A percentile compares a stretch with the other conserved stretches of the same genome.
These are phyloP conservation scores for Tupaia chinensis DNA, from an alignment of 2,113 vertebrate genomes.

Conservation along the genomic window DNA sequence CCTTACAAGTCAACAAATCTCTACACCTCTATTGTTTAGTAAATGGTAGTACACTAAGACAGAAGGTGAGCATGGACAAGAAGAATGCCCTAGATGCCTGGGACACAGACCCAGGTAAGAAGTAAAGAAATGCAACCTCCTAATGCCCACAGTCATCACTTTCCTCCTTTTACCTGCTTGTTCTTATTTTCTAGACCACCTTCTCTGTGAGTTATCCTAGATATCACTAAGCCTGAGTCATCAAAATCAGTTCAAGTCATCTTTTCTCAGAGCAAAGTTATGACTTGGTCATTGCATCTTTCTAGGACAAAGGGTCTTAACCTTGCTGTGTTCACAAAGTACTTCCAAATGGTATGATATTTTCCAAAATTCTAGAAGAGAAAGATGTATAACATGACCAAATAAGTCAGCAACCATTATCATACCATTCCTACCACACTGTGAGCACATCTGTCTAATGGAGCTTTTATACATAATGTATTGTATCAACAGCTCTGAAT, in stretches of 20 bases:
- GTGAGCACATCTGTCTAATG: accelerated
- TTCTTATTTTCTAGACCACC: not conserved
- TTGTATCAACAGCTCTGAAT: not conserved
- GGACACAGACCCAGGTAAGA: not conserved
- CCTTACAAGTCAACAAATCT: too few relatives aligned
- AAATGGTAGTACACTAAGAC: too few relatives aligned
- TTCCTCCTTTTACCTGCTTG: too few relatives aligned
- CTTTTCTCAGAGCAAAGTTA: not conserved
- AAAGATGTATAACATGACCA: not conserved
- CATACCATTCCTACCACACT: too few relatives aligned
- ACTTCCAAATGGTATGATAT: not conserved
- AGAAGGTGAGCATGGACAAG: not conserved
- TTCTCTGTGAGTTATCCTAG: not conserved
- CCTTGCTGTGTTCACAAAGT: not conserved
- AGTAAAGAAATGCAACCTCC: accelerated
- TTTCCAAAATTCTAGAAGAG: not conserved
- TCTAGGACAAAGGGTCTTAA: not conserved
- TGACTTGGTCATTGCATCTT: not conserved
- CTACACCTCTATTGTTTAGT: too few relatives aligned
- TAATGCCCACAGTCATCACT: accelerated
- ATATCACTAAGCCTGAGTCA: not conserved
- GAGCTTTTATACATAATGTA: not conserved
- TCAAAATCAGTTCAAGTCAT: not conserved
- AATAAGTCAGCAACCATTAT: not conserved
- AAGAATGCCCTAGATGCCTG: not conserved